Percentiles rank a stretch among this genome's conserved stretches.
phyloP scores from a whole-genome alignment of 1,140 invertebrate genomes.

The Nasonia vitripennis region DNA sequence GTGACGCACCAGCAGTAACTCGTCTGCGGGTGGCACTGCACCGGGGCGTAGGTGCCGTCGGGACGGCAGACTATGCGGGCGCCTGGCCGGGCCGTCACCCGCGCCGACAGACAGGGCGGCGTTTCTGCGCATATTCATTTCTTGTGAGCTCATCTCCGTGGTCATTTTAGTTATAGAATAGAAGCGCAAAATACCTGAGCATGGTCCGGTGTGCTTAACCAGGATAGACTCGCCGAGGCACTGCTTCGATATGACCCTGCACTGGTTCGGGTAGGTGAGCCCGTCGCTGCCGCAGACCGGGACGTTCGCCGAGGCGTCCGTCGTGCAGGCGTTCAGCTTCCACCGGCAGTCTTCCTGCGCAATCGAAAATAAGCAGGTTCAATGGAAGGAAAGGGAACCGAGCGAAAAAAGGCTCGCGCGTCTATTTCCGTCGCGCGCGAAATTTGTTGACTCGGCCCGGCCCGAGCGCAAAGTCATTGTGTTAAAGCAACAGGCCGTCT shows the following conservation, averaged over 20 bases:
- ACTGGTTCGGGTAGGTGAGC: constrained; percentile 85
- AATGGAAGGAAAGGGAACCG: too few relatives aligned
- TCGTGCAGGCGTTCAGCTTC: constrained; percentile 70
- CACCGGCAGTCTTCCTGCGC: constrained; percentile 72
- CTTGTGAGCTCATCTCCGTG: too few relatives aligned
- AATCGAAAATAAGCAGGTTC: neutral
- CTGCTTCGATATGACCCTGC: constrained; percentile 84
- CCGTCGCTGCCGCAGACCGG: constrained; percentile 89
- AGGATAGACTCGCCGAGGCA: constrained; percentile 82
- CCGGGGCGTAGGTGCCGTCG: constrained; percentile 88
- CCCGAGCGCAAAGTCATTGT: too few relatives aligned
- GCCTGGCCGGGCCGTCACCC: constrained; percentile 61
- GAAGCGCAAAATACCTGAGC: constrained; percentile 76
- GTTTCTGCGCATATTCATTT: constrained; percentile 61
- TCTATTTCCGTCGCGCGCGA: too few relatives aligned
- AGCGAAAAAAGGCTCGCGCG: too few relatives aligned
- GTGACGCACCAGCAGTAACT: constrained; percentile 92
- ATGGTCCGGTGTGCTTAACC: constrained; percentile 83
- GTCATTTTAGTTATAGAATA: too few relatives aligned
- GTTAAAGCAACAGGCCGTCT: too few relatives aligned
- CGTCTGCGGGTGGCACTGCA: constrained; percentile 87
- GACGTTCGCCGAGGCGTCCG: constrained; percentile 57
- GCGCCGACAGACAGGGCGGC: constrained; percentile 75
- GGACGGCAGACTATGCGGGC: constrained; percentile 81
- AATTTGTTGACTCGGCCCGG: too few relatives aligned